Evolutionary conservation across 2,113 vertebrate species (phyloP).

Genomic region (Syngnathus typhle): DNA sequence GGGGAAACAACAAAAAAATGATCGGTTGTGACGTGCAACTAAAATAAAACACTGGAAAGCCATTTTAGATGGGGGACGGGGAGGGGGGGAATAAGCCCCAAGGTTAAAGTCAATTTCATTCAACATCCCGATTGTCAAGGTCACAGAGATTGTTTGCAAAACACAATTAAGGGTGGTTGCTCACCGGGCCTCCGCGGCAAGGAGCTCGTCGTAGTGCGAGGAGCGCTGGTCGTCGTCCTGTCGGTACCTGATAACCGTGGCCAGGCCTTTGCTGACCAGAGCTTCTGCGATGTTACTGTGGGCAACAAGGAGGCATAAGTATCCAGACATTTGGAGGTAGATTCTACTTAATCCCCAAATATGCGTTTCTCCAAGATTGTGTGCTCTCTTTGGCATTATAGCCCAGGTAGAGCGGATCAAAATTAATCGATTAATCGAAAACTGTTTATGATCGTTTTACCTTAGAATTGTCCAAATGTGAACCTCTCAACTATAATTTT

Average conservation of each 20-base stretch:
- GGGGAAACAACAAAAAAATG: constrained; percentile 7
- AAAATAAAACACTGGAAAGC: constrained; percentile 14
- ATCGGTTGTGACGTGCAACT: constrained; percentile 5
- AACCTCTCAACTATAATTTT: no score
- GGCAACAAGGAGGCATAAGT: constrained; percentile 7
- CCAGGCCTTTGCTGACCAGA: constrained; percentile 92
- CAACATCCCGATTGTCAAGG: constrained; percentile 34
- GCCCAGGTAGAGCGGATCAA: no score
- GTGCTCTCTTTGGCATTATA: no score
- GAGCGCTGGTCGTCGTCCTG: constrained; percentile 95
- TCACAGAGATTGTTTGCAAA: constrained; percentile 9
- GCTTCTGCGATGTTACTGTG: constrained; percentile 94
- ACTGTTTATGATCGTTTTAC: no score
- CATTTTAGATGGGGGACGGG: not conserved
- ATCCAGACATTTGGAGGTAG: not conserved
- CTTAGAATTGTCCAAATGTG: no score
- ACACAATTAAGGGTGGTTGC: constrained; percentile 15
- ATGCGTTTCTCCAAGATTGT: no score
- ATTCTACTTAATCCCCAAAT: no score
- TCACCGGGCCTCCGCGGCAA: constrained; percentile 91
- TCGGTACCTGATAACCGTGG: constrained; percentile 90
- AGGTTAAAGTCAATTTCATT: constrained; percentile 31
- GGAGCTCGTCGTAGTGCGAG: constrained; percentile 91
- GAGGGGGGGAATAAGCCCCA: constrained; percentile 13
- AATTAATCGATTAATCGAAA: no score